These are phyloP conservation scores for Saguinus midas DNA, from an alignment of 2,113 vertebrate species.

Conservation along the genomic window DNA sequence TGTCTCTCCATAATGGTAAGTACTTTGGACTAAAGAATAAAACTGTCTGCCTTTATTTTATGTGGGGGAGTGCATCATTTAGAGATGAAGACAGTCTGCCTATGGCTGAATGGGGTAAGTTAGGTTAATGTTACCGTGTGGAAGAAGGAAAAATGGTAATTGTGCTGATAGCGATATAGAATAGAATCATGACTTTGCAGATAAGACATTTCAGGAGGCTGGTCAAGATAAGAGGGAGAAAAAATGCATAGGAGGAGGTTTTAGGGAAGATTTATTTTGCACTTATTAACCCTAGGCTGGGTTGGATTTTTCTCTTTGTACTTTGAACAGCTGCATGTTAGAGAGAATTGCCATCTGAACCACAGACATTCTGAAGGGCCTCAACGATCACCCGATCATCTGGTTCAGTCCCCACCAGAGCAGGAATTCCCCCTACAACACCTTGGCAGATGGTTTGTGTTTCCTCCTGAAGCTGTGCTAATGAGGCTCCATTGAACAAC, in stretches of 20 bases:
- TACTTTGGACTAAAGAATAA: conserved; percentile 39
- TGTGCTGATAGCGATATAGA: conserved; percentile 65
- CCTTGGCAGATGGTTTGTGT: background rate
- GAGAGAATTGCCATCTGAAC: background rate
- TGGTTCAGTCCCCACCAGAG: background rate
- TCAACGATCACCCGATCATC: background rate
- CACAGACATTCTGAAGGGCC: background rate
- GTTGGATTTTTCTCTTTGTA: background rate
- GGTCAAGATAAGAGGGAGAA: conserved; percentile 33
- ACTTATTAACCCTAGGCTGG: background rate
- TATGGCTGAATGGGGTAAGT: conserved; percentile 31
- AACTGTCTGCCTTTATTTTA: conserved; percentile 51
- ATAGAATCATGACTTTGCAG: conserved; percentile 33
- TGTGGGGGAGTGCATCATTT: conserved; percentile 30
- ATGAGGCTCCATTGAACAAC: background rate
- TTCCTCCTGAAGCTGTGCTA: background rate
- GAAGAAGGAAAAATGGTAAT: conserved; percentile 51
- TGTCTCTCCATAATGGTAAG: conserved; percentile 58
- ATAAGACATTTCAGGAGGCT: conserved; percentile 58
- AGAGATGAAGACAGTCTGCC: conserved; percentile 44
- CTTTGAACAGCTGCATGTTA: background rate
- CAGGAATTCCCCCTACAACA: background rate
- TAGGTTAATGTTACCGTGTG: conserved; percentile 57
- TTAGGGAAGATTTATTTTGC: background rate
- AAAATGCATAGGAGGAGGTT: background rate